Evolutionary conservation across 2,888 invertebrate genomes (phyloP).

Genomic region (Stegana nigrithorax): DNA sequence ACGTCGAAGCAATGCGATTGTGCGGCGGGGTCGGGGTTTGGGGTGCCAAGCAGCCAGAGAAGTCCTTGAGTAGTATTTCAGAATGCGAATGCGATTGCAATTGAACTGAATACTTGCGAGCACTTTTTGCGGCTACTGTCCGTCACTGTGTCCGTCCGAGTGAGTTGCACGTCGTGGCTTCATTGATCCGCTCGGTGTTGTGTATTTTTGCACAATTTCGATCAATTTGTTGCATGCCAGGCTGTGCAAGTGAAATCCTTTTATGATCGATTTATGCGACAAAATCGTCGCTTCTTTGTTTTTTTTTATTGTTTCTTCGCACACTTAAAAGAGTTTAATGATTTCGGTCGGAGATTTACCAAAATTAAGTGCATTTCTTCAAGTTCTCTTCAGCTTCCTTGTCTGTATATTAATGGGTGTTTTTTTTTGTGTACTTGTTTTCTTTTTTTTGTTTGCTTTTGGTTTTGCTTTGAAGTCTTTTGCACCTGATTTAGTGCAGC

Average conservation of each 20-base stretch:
- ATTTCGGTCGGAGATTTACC: constrained; percentile 14
- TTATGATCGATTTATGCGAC: constrained; percentile 27
- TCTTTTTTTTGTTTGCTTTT: not conserved
- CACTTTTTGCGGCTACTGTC: not conserved
- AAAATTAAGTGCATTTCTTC: constrained; percentile 10
- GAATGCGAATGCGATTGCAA: constrained; percentile 1
- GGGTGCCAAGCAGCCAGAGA: no score
- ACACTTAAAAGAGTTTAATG: constrained; percentile 13
- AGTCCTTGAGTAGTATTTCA: constrained; percentile 17
- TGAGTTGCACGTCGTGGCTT: not conserved
- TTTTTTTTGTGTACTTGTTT: not conserved
- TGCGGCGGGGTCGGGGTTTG: no score
- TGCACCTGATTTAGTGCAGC: constrained; percentile 7
- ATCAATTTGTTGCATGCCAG: constrained; percentile 59
- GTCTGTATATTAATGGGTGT: not conserved
- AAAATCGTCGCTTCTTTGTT: constrained; percentile 14
- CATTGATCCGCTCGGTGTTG: constrained; percentile 26
- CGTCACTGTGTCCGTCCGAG: not conserved
- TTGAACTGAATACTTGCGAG: constrained; percentile 14
- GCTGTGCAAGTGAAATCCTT: constrained; percentile 28
- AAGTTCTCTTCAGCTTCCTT: not conserved
- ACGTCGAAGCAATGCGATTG: no score
- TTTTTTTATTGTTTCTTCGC: no score
- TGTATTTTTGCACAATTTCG: constrained; percentile 46
- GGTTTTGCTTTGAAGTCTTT: not conserved